These are phyloP conservation scores for Catostomus latipinnis DNA, from an alignment of 2,797 vertebrate genomes.

Conservation along the genomic window DNA sequence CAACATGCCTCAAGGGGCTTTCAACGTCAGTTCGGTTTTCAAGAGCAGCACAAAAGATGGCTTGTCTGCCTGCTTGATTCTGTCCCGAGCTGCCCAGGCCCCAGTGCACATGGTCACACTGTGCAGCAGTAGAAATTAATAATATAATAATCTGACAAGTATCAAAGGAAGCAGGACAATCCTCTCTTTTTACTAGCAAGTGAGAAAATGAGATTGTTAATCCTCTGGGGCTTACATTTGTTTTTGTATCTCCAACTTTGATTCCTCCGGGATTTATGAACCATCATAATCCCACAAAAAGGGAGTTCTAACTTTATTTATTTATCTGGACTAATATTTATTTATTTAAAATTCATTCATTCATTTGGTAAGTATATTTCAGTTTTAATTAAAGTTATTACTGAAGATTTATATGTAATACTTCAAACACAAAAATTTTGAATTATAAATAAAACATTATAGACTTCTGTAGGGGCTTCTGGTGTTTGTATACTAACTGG, in stretches of 20 bases:
- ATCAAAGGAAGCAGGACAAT: constrained; percentile 56
- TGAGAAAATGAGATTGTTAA: constrained; percentile 66
- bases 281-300: constrained; percentile 60
- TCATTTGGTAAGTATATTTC: neutral
- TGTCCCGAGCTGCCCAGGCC: constrained; percentile 42
- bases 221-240: constrained; percentile 64
- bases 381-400: too few species aligned
- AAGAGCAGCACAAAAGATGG: constrained; percentile 43
- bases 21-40: constrained; percentile 43
- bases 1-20: constrained; percentile 39
- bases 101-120: constrained; percentile 26
- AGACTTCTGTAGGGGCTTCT: neutral
- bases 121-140: constrained; percentile 57
- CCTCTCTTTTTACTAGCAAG: constrained; percentile 56
- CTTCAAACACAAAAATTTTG: neutral
- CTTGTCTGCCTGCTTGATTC: constrained; percentile 12
- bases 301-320: constrained; percentile 43
- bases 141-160: constrained; percentile 63
- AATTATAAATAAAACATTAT: neutral
- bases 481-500: constrained; percentile 32
- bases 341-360: neutral
- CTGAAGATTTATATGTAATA: neutral
- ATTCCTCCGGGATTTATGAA: constrained; percentile 65
- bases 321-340: constrained; percentile 29
- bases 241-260: constrained; percentile 62